phyloP scores from a whole-genome alignment of 2,888 invertebrate genomes.

The Eupithecia dodoneata region DNA sequence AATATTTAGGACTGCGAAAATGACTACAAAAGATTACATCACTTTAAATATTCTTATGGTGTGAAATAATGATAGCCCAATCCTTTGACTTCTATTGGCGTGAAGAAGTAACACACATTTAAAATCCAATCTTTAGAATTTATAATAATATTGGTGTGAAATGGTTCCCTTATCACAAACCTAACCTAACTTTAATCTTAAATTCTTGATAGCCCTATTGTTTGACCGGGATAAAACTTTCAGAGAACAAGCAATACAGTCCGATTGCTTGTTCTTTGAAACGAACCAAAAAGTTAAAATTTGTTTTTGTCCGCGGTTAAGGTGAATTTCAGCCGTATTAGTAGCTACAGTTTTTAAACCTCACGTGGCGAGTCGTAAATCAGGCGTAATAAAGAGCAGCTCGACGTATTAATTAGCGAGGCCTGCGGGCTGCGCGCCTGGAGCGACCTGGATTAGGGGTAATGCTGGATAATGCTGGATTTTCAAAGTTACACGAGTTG shows the following conservation, averaged over 20 bases:
- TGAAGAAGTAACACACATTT: background rate
- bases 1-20: too few species aligned
- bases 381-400: slow-evolving; percentile 75
- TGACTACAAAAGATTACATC: too few species aligned
- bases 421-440: slow-evolving; percentile 21
- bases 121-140: background rate
- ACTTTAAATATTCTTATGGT: too few species aligned
- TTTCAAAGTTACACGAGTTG: background rate
- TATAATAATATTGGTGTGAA: background rate
- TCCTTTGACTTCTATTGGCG: too few species aligned
- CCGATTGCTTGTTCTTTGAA: too few species aligned
- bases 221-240: too few species aligned
- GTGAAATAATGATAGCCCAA: too few species aligned
- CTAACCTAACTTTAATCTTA: background rate
- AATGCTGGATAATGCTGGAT: background rate
- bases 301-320: background rate
- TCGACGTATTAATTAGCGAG: slow-evolving; percentile 73
- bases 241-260: too few species aligned
- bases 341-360: background rate
- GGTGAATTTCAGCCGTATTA: background rate
- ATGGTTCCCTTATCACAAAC: background rate
- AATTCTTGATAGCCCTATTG: background rate
- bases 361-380: slow-evolving; percentile 60
- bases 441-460: background rate
- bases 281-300: background rate